Conservation (phyloP, 1,140 invertebrate species). For the Mizuhopecten yessoensis region DNA sequence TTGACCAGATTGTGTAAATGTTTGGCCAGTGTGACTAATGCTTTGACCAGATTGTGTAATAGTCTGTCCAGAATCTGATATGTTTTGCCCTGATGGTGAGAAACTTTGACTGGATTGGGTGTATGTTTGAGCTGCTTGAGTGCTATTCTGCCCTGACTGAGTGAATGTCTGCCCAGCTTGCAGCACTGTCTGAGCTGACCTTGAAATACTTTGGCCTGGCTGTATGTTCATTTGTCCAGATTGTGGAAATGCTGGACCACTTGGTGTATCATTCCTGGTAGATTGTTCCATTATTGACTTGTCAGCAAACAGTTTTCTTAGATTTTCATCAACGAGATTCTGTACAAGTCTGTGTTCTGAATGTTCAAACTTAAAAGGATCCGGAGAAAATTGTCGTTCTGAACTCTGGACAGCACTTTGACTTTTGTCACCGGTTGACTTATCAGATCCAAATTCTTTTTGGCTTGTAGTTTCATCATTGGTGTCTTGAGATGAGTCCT, state of each 20-base stretch:
- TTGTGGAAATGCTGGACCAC: background rate
- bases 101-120: background rate
- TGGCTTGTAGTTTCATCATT: background rate
- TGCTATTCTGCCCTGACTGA: slow-evolving; percentile 10
- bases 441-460: background rate
- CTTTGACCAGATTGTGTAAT: background rate
- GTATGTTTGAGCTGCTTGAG: background rate
- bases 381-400: background rate
- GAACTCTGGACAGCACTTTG: background rate
- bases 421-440: background rate
- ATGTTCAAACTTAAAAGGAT: slow-evolving; percentile 15
- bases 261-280: background rate
- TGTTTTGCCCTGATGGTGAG: background rate
- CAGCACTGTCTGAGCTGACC: background rate
- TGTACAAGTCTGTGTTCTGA: slow-evolving; percentile 1
- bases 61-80: background rate
- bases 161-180: background rate
- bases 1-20: background rate
- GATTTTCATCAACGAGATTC: slow-evolving; percentile 15
- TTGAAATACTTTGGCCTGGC: background rate
- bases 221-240: background rate
- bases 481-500: background rate
- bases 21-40: background rate
- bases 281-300: background rate
- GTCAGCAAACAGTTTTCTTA: slow-evolving; percentile 11